A percentile compares a stretch with the other conserved stretches of the same genome.
These are phyloP conservation scores for Boulengeromyrus knoepffleri DNA, from an alignment of 2,113 vertebrate species.

Conservation along the genomic window DNA sequence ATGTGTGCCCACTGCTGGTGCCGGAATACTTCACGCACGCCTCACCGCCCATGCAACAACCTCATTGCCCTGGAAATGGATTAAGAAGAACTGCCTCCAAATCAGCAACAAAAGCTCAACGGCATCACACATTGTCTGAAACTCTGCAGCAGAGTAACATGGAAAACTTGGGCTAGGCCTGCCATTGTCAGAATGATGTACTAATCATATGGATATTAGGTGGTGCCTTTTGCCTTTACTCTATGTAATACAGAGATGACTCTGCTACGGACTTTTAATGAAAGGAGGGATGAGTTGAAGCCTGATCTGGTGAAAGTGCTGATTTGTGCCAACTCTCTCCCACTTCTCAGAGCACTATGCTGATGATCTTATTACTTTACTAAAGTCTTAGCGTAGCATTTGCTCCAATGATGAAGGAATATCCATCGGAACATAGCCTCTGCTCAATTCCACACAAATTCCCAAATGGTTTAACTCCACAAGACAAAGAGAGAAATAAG, in stretches of 20 bases:
- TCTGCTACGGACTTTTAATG: background rate
- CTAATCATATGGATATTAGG: background rate
- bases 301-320: background rate
- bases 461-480: background rate
- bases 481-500: background rate
- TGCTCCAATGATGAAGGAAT: background rate
- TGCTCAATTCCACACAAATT: background rate
- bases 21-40: slow-evolving; percentile 72
- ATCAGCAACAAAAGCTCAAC: background rate
- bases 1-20: slow-evolving; percentile 84
- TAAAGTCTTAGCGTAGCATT: background rate
- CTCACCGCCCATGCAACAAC: slow-evolving; percentile 67
- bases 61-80: slow-evolving; percentile 92
- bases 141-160: background rate
- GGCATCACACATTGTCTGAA: background rate
- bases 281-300: background rate
- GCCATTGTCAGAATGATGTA: background rate
- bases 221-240: background rate
- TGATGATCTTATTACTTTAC: background rate
- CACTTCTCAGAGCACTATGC: background rate
- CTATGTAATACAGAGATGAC: background rate
- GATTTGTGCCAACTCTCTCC: background rate
- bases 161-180: background rate
- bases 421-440: background rate
- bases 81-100: slow-evolving; percentile 50